phyloP scores from a whole-genome alignment of 1,140 invertebrate species.

The Aphis gossypii region DNA sequence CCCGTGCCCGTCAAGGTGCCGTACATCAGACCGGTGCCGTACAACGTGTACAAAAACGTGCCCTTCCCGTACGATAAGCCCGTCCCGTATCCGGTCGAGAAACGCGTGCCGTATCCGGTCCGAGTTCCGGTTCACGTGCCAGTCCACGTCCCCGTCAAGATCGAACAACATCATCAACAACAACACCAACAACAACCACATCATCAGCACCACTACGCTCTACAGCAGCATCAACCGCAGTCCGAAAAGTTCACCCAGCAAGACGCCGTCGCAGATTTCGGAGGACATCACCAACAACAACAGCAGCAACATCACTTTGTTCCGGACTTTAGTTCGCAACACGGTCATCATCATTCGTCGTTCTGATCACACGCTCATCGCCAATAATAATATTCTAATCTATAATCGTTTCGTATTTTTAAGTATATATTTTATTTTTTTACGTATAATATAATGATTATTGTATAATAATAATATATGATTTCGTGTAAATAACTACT shows the following conservation, averaged over 20 bases:
- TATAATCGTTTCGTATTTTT: background rate
- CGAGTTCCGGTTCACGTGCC: constrained; percentile 76
- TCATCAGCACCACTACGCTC: background rate
- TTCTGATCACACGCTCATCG: background rate
- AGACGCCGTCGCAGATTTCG: background rate
- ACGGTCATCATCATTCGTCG: background rate
- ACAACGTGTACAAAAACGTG: constrained; percentile 75
- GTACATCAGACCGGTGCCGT: constrained; percentile 63
- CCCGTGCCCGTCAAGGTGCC: constrained; percentile 70
- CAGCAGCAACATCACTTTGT: background rate
- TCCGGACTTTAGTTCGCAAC: background rate
- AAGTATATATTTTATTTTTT: no score
- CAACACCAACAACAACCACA: background rate
- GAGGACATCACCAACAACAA: background rate
- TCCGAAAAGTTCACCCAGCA: constrained; percentile 8
- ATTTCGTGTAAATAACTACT: no score
- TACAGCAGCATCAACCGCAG: background rate
- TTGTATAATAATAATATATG: no score
- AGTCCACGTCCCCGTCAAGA: constrained; percentile 66
- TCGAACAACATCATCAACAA: background rate
- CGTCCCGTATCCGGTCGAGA: constrained; percentile 76
- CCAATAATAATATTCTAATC: background rate
- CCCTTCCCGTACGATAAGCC: constrained; percentile 76
- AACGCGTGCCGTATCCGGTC: constrained; percentile 75
- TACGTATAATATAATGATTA: no score